Evolutionary conservation across 2,888 invertebrate genomes (phyloP), one percentile per base, ranked within the genome.

Genomic region (Halictus ligatus): DNA sequence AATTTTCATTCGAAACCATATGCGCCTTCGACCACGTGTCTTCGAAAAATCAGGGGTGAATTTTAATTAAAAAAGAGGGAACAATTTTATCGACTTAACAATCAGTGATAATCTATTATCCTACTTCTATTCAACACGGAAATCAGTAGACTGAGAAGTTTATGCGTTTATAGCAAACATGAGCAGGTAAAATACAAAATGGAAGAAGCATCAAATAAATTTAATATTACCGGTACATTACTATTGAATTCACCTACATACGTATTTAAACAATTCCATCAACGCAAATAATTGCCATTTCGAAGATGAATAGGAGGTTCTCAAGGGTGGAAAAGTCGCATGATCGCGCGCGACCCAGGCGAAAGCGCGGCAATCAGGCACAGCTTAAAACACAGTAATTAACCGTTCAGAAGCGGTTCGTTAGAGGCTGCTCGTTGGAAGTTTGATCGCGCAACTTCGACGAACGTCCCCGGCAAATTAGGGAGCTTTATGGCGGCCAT

Each of bases 401-500:
- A 64, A 64, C 15, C 25, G 64, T 64, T 29, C 6, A 7, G 15
- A 29, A 64, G 54, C n/a, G 64, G 29, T 64, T 29, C 25, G 60
- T 60, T 60, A 60, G 54, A 54, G 54, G 54, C 54, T 54, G 21
- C 8, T 10, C 54, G 54, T 21, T 54, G n/a, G 21, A 54, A 54
- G 54, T 54, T 54, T 54, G 64, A 64, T 64, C 64, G 64, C 64
- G 64, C 64, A 64, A 64, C 64, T 64, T 64, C 2, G 64, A 13
- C 64, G 29, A 15, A 25, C 25, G 64, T 64, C 15, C 15, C 25
- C 64, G 64, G 64, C 64, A 64, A 64, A 64, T 64, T 64, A 64
- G 64, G 64, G 64, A 69, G 69, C 43, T 40, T 69, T 40, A 40
- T 40, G 69, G 1, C 43, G 29, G n/a, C 18, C 18, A 21, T 76